phyloP scores from a whole-genome alignment of 2,888 invertebrate species.

The Dromius quadrimaculatus region DNA sequence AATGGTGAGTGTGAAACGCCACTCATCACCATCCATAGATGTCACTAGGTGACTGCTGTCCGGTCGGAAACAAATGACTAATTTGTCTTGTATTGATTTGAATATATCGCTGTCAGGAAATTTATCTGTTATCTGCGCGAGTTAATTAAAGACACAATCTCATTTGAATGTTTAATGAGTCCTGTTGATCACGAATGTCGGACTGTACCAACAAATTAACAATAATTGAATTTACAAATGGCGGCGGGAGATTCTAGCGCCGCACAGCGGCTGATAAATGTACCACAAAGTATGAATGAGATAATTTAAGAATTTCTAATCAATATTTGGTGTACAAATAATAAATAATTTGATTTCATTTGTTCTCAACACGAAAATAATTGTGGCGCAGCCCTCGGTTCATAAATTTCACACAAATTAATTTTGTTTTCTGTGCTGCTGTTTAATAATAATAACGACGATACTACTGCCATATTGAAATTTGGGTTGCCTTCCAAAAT shows the following conservation, averaged over 20 bases:
- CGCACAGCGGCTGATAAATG: constrained; percentile 12
- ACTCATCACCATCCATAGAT: constrained; percentile 42
- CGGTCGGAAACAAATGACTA: constrained; percentile 48
- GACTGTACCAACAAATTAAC: constrained; percentile 39
- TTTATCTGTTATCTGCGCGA: constrained; percentile 49
- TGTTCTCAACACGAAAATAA: too few relatives aligned
- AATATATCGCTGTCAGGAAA: constrained; percentile 46
- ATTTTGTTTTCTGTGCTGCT: constrained; percentile 43
- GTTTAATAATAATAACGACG: constrained; percentile 40
- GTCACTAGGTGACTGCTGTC: constrained; percentile 50
- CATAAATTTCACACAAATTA: constrained; percentile 38
- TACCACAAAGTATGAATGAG: too few relatives aligned
- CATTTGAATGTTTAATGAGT: constrained; percentile 52
- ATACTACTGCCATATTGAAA: constrained; percentile 4
- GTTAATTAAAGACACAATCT: constrained; percentile 53
- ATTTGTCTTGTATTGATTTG: constrained; percentile 51
- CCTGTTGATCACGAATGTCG: constrained; percentile 43
- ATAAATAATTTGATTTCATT: background rate
- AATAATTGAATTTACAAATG: constrained; percentile 45
- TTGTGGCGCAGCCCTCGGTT: background rate
- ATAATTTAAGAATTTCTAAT: too few relatives aligned
- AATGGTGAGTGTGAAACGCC: constrained; percentile 10
- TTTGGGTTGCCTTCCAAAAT: constrained; percentile 5
- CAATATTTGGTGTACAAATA: background rate
- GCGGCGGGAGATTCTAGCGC: background rate